Conservation (phyloP, 2,888 invertebrate species). For the Melanotus villosus region DNA sequence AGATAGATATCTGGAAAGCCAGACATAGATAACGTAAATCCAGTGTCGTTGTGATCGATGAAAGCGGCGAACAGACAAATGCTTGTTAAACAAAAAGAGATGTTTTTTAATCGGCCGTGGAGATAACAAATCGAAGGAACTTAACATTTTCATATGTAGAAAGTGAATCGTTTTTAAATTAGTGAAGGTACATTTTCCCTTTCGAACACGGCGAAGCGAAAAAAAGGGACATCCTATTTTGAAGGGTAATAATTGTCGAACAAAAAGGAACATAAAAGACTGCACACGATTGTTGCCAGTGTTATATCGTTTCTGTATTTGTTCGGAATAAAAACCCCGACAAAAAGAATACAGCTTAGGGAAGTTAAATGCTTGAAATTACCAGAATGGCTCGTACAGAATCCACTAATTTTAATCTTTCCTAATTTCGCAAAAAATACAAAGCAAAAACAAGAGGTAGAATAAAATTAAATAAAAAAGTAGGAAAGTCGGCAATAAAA, state of each 20-base stretch:
- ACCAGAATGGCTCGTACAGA: slow-evolving; percentile 40
- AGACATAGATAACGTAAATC: slow-evolving; percentile 66
- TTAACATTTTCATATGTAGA: slow-evolving; percentile 31
- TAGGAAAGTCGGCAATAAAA: slow-evolving; percentile 52
- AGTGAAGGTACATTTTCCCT: background rate
- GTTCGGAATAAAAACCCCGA: slow-evolving; percentile 27
- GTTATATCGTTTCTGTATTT: slow-evolving; percentile 33
- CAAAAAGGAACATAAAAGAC: slow-evolving; percentile 17
- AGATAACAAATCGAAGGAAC: slow-evolving; percentile 60
- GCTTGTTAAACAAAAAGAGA: slow-evolving; percentile 65
- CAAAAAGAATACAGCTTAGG: slow-evolving; percentile 38
- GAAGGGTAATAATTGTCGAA: slow-evolving; percentile 16
- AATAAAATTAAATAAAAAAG: slow-evolving; percentile 53
- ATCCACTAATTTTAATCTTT: slow-evolving; percentile 51
- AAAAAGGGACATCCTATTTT: slow-evolving; percentile 5
- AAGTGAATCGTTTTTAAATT: slow-evolving; percentile 16
- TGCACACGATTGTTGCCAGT: slow-evolving; percentile 11
- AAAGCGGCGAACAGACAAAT: slow-evolving; percentile 64
- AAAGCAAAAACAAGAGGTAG: slow-evolving; percentile 51
- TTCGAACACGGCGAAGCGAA: background rate
- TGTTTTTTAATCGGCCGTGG: slow-evolving; percentile 63
- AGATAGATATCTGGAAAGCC: slow-evolving; percentile 66
- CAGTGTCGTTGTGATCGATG: slow-evolving; percentile 66
- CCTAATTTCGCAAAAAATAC: slow-evolving; percentile 51
- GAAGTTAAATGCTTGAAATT: slow-evolving; percentile 43